These are phyloP conservation scores for Danio aesculapii DNA, from an alignment of 2,797 vertebrate species.

Conservation along the genomic window DNA sequence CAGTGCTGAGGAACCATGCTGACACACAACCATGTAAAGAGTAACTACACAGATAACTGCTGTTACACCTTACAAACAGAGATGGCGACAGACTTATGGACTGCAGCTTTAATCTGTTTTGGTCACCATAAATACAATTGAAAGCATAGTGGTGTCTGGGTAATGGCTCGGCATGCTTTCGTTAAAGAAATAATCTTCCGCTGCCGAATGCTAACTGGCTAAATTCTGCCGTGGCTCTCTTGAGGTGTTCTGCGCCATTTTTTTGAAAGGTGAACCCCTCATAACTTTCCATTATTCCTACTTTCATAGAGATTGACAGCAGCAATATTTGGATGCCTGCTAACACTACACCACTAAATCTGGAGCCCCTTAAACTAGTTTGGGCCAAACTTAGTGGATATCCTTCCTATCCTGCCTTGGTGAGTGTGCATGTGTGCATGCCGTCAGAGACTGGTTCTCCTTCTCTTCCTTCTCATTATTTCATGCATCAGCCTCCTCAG, in stretches of 20 bases:
- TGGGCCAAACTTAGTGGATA: conserved; percentile 99
- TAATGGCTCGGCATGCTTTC: conserved; percentile 47
- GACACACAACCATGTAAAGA: too few relatives aligned
- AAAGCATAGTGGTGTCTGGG: conserved; percentile 19
- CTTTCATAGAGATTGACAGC: conserved; percentile 94
- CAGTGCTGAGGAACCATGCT: too few relatives aligned
- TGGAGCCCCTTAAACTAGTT: conserved; percentile 98
- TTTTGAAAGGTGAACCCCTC: conserved; percentile 60
- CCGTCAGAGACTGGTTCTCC: conserved; percentile 64
- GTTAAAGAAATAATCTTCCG: conserved; percentile 30
- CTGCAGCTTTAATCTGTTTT: neutral
- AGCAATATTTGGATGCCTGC: conserved; percentile 98
- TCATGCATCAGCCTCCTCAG: conserved; percentile 56
- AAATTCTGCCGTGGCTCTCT: conserved; percentile 58
- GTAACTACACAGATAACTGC: too few relatives aligned
- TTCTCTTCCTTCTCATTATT: conserved; percentile 47
- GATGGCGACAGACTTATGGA: too few relatives aligned
- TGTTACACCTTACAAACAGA: neutral
- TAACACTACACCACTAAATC: conserved; percentile 89
- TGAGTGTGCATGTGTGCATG: conserved; percentile 82
- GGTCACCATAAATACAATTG: neutral
- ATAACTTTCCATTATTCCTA: conserved; percentile 76
- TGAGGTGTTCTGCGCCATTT: conserved; percentile 62
- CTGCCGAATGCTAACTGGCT: conserved; percentile 50
- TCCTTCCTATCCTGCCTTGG: conserved; percentile 98